Conservation (phyloP, 2,888 invertebrate species). For the Hypena proboscidalis region DNA sequence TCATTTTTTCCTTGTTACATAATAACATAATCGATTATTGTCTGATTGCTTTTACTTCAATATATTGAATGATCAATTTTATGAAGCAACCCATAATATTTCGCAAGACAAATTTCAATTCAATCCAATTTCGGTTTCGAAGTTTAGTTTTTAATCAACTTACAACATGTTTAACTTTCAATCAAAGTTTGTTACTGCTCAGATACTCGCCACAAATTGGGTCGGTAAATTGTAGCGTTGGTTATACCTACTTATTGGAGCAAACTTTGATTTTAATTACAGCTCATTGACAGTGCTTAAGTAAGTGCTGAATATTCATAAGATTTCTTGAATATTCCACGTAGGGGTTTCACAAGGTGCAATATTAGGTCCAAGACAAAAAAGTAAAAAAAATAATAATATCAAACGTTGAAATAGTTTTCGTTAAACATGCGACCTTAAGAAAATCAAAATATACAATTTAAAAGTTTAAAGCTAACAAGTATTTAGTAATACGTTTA, state of each 20-base stretch:
- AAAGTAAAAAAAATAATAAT: background rate
- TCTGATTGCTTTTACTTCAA: background rate
- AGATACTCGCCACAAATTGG: constrained; percentile 14
- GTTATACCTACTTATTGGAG: constrained; percentile 6
- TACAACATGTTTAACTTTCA: constrained; percentile 14
- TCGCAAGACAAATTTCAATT: background rate
- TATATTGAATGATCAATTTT: background rate
- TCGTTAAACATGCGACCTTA: too few relatives aligned
- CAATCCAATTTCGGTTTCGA: constrained; percentile 11
- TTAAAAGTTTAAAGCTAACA: too few relatives aligned
- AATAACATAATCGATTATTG: too few relatives aligned
- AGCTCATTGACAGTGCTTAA: constrained; percentile 18
- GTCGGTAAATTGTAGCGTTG: constrained; percentile 9
- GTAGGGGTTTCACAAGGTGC: background rate
- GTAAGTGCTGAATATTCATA: constrained; percentile 34
- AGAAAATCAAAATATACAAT: too few relatives aligned
- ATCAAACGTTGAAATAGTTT: too few relatives aligned
- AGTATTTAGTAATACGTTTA: too few relatives aligned
- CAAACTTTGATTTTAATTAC: constrained; percentile 32
- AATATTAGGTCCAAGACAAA: background rate
- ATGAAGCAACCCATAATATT: background rate
- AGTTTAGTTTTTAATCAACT: constrained; percentile 5
- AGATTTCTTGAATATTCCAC: constrained; percentile 1
- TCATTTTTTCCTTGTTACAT: too few relatives aligned
- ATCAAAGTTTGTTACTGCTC: constrained; percentile 18